Evolutionary conservation across 2,888 invertebrate genomes (phyloP).

Genomic region (Drosophila cyrtoloma): DNA sequence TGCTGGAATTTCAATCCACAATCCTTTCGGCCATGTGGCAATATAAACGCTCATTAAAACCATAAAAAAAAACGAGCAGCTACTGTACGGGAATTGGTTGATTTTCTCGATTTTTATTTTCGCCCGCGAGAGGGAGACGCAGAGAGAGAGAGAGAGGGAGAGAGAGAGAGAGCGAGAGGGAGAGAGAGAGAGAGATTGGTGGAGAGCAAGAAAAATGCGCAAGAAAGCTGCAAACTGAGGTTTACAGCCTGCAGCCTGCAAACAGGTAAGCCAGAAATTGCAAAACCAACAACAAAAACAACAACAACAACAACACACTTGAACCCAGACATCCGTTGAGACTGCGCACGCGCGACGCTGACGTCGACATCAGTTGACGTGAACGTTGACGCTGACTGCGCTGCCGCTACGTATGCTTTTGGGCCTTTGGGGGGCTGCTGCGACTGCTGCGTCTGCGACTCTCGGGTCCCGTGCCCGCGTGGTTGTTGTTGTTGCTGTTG

Average conservation of each 20-base stretch:
- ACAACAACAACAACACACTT: constrained; percentile 18
- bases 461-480: constrained; percentile 69
- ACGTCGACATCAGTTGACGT: constrained; percentile 52
- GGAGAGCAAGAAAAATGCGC: constrained; percentile 55
- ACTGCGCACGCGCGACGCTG: constrained; percentile 81
- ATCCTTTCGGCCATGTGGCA: constrained; percentile 42
- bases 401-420: constrained; percentile 37
- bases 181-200: constrained; percentile 5
- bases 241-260: constrained; percentile 59
- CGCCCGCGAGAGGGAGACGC: constrained; percentile 16
- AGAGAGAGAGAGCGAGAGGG: constrained; percentile 3
- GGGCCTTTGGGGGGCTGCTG: constrained; percentile 45
- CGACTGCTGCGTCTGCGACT: constrained; percentile 25
- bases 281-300: constrained; percentile 38
- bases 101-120: constrained; percentile 78
- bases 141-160: not conserved
- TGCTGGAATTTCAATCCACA: constrained; percentile 41
- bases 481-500: constrained; percentile 37
- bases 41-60: constrained; percentile 82
- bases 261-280: constrained; percentile 74
- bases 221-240: constrained; percentile 69
- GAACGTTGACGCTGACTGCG: constrained; percentile 6
- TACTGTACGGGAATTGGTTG: constrained; percentile 80
- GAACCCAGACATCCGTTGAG: constrained; percentile 72
- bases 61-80: constrained; percentile 76